Conservation (phyloP, 2,797 vertebrate species). For the Pangasius mekongensis region DNA sequence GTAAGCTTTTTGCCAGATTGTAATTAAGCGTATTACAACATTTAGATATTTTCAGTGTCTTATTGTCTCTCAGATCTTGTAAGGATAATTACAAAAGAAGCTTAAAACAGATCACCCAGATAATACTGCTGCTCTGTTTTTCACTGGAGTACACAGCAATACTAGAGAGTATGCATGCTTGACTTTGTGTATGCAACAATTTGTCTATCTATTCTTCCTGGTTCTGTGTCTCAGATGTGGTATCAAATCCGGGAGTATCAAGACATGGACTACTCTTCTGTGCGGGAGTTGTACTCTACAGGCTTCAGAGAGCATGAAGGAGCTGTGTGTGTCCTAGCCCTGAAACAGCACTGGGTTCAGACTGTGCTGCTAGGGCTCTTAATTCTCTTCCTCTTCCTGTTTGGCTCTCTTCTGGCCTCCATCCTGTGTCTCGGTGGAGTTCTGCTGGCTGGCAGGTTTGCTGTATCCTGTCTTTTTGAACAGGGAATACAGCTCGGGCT, state of each 20-base stretch:
- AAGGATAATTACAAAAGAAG: neutral
- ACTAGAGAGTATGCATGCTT: neutral
- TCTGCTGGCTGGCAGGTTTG: conserved; percentile 9
- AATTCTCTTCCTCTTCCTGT: neutral
- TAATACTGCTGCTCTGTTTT: neutral
- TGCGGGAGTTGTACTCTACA: conserved; percentile 48
- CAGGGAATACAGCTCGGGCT: conserved; percentile 49
- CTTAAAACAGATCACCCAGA: neutral
- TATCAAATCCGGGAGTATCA: conserved; percentile 49
- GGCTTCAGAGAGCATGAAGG: conserved; percentile 50
- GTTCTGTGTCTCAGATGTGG: conserved; percentile 36
- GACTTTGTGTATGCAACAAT: neutral
- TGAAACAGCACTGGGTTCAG: conserved; percentile 51
- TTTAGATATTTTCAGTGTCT: neutral
- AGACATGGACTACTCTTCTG: conserved; percentile 53
- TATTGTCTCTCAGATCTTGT: neutral
- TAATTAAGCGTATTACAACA: neutral
- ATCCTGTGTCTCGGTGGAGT: neutral
- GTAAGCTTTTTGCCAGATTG: neutral
- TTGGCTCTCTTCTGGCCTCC: conserved; percentile 28
- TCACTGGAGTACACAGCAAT: neutral
- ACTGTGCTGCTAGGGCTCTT: conserved; percentile 29
- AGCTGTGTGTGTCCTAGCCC: conserved; percentile 47
- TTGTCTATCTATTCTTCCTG: conserved; percentile 6
- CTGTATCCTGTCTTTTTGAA: neutral